Base-by-base conservation (phyloP, 1,140 invertebrate genomes). In the Drosophila triauraria region DNA sequence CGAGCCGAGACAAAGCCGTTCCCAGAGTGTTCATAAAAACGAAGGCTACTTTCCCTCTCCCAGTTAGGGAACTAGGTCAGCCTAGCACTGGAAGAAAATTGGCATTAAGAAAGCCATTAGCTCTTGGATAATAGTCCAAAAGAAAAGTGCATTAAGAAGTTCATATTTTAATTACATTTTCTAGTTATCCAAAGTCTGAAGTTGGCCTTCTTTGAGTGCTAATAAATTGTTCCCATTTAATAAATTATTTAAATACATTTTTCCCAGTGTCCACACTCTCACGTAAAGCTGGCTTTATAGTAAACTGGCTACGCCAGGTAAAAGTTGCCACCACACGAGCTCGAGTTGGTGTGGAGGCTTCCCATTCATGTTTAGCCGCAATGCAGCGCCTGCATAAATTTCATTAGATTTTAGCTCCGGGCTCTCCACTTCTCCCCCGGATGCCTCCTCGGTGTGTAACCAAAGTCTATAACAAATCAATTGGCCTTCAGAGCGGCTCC, bases 371-470 rank as follows among this genome's bases (percentile, higher is more conserved):
- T 80, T 78, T 82, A 83, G 72, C 83, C 77, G 84, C 83, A 87
- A 68, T 87, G 83, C 83, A 88, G 83, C 84, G 80, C 72, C 84
- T 87, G 83, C 83, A 87, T 87, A 88, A 87, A 87, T 87, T 87
- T 87, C 83, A 87, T 87, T 87, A 87, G 85, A 87, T 84, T 87
- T 88, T 88, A 80, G 83, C 83, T 70, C 20, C 38, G 64, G 72
- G 53, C 47, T 38, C 25, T 17, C 23, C 23, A 38, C 35, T 60
- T 54, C 17, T 9, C 23, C 12, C n/a, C 17, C n/a, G 4, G 10
- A 3, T 38, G 35, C 30, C 40, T 25, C 12, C 61, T 20, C 2
- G 20, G 13, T 76, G 32, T 69, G 81, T 72, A 80, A 53, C 40
- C 32, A 53, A 48, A 43, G 47, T 60, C 64, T 75, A 80, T 84